These are phyloP conservation scores for Euphydryas editha DNA, from an alignment of 2,888 invertebrate species.

Conservation along the genomic window DNA sequence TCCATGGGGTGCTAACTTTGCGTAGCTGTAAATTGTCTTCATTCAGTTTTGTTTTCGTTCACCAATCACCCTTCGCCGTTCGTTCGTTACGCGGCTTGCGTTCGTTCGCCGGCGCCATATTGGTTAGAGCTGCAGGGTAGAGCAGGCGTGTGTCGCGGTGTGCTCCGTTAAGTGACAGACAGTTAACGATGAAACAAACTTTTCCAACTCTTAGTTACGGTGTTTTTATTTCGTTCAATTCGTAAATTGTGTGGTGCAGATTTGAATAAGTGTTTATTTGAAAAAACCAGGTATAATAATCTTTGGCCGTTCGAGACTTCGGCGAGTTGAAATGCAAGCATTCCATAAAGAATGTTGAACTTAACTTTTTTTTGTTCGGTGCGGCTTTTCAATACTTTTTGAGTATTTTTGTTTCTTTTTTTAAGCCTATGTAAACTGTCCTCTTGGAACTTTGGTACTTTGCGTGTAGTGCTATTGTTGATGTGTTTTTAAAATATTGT, in stretches of 20 bases:
- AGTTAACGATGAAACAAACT: constrained; percentile 67
- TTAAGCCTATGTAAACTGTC: constrained; percentile 37
- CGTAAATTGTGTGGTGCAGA: constrained; percentile 59
- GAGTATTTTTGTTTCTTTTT: constrained; percentile 58
- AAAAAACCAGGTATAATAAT: constrained; percentile 37
- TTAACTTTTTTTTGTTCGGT: constrained; percentile 70
- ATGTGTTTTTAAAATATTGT: constrained; percentile 55
- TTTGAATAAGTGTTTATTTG: constrained; percentile 33
- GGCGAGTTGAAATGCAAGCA: constrained; percentile 77
- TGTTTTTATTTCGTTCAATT: constrained; percentile 48
- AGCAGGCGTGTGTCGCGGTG: constrained; percentile 56
- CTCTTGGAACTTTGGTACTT: constrained; percentile 40
- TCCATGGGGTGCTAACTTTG: too few species aligned
- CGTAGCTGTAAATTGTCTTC: too few species aligned
- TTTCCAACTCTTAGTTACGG: constrained; percentile 59
- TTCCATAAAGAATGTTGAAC: constrained; percentile 81
- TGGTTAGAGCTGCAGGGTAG: constrained; percentile 60
- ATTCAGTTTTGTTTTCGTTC: constrained; percentile 21
- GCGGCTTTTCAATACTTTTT: constrained; percentile 74
- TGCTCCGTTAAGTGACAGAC: constrained; percentile 70
- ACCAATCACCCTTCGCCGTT: constrained; percentile 13
- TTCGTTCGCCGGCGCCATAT: constrained; percentile 63
- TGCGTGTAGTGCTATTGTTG: constrained; percentile 46
- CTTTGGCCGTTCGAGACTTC: constrained; percentile 53
- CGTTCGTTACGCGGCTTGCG: constrained; percentile 28